Evolutionary conservation across 2,888 invertebrate species (phyloP).

Genomic region (Meliscaeva auricollis): DNA sequence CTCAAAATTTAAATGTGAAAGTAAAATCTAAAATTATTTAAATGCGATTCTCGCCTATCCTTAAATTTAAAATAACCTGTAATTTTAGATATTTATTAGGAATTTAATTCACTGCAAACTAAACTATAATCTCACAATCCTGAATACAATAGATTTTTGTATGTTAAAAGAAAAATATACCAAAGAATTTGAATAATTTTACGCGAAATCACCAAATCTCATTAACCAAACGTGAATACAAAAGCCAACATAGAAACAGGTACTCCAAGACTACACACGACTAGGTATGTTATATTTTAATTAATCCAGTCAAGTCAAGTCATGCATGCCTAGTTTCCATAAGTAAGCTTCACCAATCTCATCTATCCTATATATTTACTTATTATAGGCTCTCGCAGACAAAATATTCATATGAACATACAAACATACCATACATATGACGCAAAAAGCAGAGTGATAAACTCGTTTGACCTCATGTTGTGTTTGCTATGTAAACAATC

Average conservation of each 20-base stretch:
- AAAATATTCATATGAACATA: neutral
- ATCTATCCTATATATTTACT: neutral
- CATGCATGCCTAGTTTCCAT: constrained; percentile 22
- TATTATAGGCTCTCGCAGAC: constrained; percentile 6
- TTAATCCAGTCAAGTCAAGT: constrained; percentile 24
- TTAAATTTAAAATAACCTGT: too few relatives aligned
- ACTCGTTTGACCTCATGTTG: constrained; percentile 57
- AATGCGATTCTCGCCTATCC: too few relatives aligned
- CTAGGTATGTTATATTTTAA: constrained; percentile 4
- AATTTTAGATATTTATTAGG: too few relatives aligned
- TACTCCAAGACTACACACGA: neutral
- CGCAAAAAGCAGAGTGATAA: constrained; percentile 43
- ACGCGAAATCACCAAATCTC: constrained; percentile 9
- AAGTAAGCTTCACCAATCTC: constrained; percentile 25
- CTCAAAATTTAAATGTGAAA: too few relatives aligned
- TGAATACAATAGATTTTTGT: neutral
- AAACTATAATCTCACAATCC: too few relatives aligned
- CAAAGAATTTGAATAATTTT: neutral
- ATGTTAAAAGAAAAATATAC: neutral
- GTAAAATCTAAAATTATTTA: too few relatives aligned
- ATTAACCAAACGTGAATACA: neutral
- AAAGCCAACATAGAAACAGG: constrained; percentile 3
- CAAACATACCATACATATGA: neutral
- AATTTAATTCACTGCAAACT: too few relatives aligned
- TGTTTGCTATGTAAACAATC: constrained; percentile 37